A percentile compares a stretch with the other conserved stretches of the same genome.
phyloP scores from a whole-genome alignment of 1,140 invertebrate genomes.

The Venturia canescens region DNA sequence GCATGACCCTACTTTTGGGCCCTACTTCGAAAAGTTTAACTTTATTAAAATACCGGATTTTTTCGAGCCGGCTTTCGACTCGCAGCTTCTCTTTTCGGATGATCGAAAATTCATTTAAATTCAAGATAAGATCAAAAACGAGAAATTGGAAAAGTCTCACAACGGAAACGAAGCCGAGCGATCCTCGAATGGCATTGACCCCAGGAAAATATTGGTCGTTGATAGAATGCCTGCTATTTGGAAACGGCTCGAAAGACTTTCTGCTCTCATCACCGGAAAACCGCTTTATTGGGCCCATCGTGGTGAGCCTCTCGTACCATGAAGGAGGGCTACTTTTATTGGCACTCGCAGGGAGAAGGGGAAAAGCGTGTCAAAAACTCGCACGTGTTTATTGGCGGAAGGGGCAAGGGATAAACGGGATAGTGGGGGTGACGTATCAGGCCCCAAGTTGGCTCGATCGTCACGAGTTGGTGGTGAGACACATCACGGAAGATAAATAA shows the following conservation, averaged over 20 bases:
- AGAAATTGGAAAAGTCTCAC: too few species aligned
- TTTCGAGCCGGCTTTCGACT: too few species aligned
- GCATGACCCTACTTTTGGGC: too few species aligned
- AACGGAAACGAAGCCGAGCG: too few species aligned
- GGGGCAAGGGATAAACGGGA: neutral
- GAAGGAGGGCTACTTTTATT: neutral
- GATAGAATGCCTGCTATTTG: too few species aligned
- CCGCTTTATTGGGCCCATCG: neutral
- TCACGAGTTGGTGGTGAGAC: neutral
- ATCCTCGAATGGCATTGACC: too few species aligned
- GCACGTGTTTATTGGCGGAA: conserved; percentile 19
- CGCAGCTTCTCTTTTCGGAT: too few species aligned
- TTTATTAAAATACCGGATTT: too few species aligned
- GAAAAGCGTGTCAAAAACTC: neutral
- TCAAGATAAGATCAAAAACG: too few species aligned
- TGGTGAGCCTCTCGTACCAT: neutral
- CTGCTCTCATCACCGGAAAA: neutral
- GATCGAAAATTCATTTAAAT: too few species aligned
- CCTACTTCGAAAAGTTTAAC: too few species aligned
- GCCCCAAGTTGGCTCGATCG: conserved; percentile 9
- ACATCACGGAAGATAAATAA: conserved; percentile 32
- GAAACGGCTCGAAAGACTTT: neutral
- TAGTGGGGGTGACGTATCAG: conserved; percentile 12
- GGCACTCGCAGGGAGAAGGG: neutral
- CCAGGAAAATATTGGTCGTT: too few species aligned